Evolutionary conservation across 2,113 vertebrate species (phyloP), one percentile per base, ranked within the genome.

Genomic region (Burhinus oedicnemus): DNA sequence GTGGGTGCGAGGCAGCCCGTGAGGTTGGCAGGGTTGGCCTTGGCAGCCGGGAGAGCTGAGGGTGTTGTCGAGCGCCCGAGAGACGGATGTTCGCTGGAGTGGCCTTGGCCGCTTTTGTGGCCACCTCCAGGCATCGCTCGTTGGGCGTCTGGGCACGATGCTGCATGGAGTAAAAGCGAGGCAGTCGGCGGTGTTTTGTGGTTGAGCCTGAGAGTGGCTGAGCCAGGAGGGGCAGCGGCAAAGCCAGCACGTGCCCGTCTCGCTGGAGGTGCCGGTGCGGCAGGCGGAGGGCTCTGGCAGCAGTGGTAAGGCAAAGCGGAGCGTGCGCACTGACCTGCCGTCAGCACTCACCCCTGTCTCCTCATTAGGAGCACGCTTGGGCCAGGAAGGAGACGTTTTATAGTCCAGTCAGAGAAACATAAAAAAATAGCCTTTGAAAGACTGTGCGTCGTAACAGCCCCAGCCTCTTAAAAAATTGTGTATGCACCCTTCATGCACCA

Each of bases 271-370:
- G 26, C n/a, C 1, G 0, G 3, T 57, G 34, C 71, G 7, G 52
- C 36, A 0, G 3, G 0, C 0, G 5, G 40, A 8, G 0, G 5
- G 62, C 25, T 45, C 42, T 52, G 3, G 58, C 58, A 5, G 30
- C 4, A 22, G 51, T 54, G 4, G 40, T 1, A 0, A 18, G 40
- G 66, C 83, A 15, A 21, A 15, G 47, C 76, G n/a, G 85, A 66
- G 47, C 3, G 5, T 20, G 45, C 58, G 60, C 51, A 11, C 47
- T 51, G 54, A 26, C 57, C 65, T 12, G 38, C 70, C 57, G 49
- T 38, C 75, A 29, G 74, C 82, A 1, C 74, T 71, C 44, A 3
- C 57, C 61, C 57, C 62, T 30, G 77, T 47, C 30, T 7, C 57
- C 96, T 94, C 84, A 9, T 70, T 51, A 81, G 60, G 60, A 78